Evolutionary conservation across 2,113 vertebrate genomes (phyloP), one percentile per base, ranked within the genome.

Genomic region (Cettia cetti): DNA sequence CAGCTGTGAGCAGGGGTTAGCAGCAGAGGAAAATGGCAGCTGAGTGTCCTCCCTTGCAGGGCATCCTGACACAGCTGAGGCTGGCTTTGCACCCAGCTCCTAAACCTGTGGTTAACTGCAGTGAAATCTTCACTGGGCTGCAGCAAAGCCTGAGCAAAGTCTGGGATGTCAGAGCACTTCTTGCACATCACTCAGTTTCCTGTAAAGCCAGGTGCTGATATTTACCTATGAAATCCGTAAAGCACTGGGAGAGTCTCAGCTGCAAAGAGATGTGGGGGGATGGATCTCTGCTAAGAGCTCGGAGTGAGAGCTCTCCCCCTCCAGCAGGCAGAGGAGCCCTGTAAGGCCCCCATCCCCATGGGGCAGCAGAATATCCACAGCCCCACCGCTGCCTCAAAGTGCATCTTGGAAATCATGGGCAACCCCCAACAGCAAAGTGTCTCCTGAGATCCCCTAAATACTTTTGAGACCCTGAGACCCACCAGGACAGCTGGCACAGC

Each of bases 311-410:
- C 54, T 81, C 30, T 59, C 17, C 54, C 39, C 12, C 52, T 71
- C 59, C 80, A 39, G 14, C 42, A 78, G 39, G 42, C 76, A 86
- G 72, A 86, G 42, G 18, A 77, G 11, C 63, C 31, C 28, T 35
- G 6, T 30, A 4, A 63, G 10, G 12, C 9, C 44, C 72, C 11
- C 23, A 15, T 7, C 4, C 0, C 1, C 1, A 27, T 5, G 22
- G 31, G n/a, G 47, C 84, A 69, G 83, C 66, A 80, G 47, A 60
- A 59, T 4, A 37, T 11, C 59, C 64, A 35, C 66, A 42, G 22
- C 86, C 54, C 26, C 54, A 19, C n/a, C 20, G 21, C 26, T 65
- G 77, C 18, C 42, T n/a, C 66, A 14, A 35, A 72, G 50, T 3
- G n/a, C 6, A 2, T 33, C 44, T 65, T 40, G 44, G 57, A 72